Evolutionary conservation across 2,113 vertebrate species (phyloP), one percentile per base, ranked within the genome.

Genomic region (Gadus chalcogrammus): DNA sequence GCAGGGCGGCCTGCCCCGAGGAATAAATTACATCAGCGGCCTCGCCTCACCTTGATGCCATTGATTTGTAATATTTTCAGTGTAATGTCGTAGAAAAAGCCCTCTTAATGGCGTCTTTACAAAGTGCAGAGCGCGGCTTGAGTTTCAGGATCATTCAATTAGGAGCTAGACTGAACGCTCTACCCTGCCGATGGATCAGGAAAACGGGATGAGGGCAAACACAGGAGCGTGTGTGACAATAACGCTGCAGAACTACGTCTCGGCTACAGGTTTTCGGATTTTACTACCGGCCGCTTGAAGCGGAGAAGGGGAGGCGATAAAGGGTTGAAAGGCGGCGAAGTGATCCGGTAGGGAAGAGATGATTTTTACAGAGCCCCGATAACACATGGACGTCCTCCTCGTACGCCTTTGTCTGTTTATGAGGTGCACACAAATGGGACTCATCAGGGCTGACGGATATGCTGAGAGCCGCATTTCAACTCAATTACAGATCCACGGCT

Each of bases 401-500:
- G 9, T 6, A 15, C 13, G 61, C 76, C 82, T 69, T 68, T 75
- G 74, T 85, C 70, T 89, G 85, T 88, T 91, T 88, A 90, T 87
- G 85, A 88, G 82, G 71, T 83, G 75, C 80, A 64, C 83, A 83
- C 80, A 77, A 80, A 86, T 73, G 82, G 81, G 87, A 85, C 75
- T 87, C 84, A 82, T 82, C 81, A 81, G 64, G 48, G 67, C 82
- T 80, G 84, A 87, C 84, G 84, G 86, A 83, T 88, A 81, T 83
- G 89, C 90, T 92, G 91, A 92, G 88, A 87, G 76, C 81, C 74
- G 64, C 75, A 22, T 61, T 61, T 61, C 67, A 62, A 66, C 56
- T 27, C 62, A 64, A 65, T 65, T 65, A 71, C 75, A 85, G 81
- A 79, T 74, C 81, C 81, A 86, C 80, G 78, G 75, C 79, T 79